These are phyloP conservation scores for Drosophila baimaii DNA, from an alignment of 1,140 invertebrate species.

Conservation along the genomic window DNA sequence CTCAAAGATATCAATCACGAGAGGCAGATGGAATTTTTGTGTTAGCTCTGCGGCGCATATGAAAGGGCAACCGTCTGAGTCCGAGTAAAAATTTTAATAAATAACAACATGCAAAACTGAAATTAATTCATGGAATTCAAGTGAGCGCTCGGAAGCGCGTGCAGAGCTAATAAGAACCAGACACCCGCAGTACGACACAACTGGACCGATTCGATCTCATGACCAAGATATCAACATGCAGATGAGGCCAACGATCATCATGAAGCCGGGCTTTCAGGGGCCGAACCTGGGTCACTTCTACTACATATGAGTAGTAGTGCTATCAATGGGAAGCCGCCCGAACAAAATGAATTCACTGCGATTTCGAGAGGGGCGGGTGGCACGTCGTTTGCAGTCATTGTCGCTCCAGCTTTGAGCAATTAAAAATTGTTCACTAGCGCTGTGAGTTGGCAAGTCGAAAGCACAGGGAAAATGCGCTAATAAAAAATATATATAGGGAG, in stretches of 20 bases:
- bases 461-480: slow-evolving; percentile 16
- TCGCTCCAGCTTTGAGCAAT: slow-evolving; percentile 77
- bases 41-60: slow-evolving; percentile 61
- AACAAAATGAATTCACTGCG: slow-evolving; percentile 75
- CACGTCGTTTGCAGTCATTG: slow-evolving; percentile 44
- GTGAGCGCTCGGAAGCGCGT: slow-evolving; percentile 49
- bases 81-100: slow-evolving; percentile 77
- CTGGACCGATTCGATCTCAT: slow-evolving; percentile 62
- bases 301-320: not conserved
- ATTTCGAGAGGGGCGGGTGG: slow-evolving; percentile 49
- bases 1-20: slow-evolving; percentile 48
- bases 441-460: slow-evolving; percentile 44
- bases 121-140: slow-evolving; percentile 83
- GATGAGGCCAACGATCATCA: slow-evolving; percentile 68
- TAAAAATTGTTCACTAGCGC: slow-evolving; percentile 59
- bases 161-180: slow-evolving; percentile 80
- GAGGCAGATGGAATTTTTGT: slow-evolving; percentile 6
- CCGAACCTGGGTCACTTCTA: slow-evolving; percentile 46
- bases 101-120: slow-evolving; percentile 84
- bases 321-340: slow-evolving; percentile 75
- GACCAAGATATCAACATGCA: slow-evolving; percentile 77
- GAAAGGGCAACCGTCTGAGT: slow-evolving; percentile 47
- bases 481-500: not conserved
- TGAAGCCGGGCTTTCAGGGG: slow-evolving; percentile 41
- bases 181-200: slow-evolving; percentile 70